phyloP scores from a whole-genome alignment of 2,888 invertebrate species.

The Calameuta pallipes region DNA sequence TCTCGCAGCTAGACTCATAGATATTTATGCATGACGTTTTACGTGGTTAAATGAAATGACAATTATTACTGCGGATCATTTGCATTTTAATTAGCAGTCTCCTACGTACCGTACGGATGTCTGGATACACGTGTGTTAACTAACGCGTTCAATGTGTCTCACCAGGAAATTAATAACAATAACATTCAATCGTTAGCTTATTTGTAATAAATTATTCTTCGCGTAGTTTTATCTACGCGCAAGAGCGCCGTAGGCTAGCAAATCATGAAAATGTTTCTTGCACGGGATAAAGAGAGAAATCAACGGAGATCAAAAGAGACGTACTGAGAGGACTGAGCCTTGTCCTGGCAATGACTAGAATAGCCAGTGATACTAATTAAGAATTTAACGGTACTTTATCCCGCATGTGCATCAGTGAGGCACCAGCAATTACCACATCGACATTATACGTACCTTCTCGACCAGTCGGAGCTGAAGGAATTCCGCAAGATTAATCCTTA shows the following conservation, averaged over 20 bases:
- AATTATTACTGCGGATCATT: not conserved
- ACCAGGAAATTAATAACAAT: no score
- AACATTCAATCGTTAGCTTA: no score
- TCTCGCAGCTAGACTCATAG: not conserved
- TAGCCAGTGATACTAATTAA: not conserved
- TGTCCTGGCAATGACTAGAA: not conserved
- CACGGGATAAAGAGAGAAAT: not conserved
- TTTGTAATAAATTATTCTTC: no score
- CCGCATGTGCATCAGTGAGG: not conserved
- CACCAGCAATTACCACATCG: not conserved
- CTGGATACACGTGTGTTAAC: no score
- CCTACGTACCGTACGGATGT: no score
- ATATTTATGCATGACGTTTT: conserved; percentile 1
- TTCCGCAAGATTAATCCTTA: not conserved
- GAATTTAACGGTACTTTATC: conserved; percentile 6
- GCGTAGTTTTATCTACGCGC: no score
- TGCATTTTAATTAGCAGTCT: not conserved
- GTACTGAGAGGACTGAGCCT: no score
- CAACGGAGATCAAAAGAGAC: no score
- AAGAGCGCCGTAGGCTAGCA: no score
- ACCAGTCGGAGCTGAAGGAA: not conserved
- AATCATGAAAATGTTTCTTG: no score
- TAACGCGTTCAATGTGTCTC: no score
- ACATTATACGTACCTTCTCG: not conserved
- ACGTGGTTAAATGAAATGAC: not conserved